phyloP scores from a whole-genome alignment of 2,797 vertebrate species.

The Protonibea diacanthus region DNA sequence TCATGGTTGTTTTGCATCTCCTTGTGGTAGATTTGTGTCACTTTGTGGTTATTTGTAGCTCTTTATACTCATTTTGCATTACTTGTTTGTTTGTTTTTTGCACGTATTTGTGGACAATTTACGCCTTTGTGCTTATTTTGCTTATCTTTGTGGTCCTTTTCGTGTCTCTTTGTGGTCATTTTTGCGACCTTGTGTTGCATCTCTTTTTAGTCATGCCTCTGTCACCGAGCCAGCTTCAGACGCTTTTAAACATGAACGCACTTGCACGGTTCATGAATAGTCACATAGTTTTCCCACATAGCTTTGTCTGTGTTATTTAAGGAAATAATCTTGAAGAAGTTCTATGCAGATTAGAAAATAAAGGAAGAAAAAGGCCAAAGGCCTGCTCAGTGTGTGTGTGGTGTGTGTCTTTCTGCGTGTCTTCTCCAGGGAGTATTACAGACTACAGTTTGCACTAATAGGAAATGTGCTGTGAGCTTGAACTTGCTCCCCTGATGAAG shows the following conservation, averaged over 20 bases:
- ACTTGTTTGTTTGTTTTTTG: not conserved
- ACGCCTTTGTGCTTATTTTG: too few species aligned
- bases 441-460: slow-evolving; percentile 56
- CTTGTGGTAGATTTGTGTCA: not conserved
- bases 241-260: not conserved
- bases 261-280: not conserved
- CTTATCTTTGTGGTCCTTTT: not conserved
- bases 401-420: not conserved
- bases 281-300: slow-evolving; percentile 19
- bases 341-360: slow-evolving; percentile 27
- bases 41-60: not conserved
- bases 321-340: slow-evolving; percentile 23
- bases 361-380: slow-evolving; percentile 28
- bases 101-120: too few species aligned
- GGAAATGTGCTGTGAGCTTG: slow-evolving; percentile 60
- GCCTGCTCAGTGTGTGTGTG: not conserved
- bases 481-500: slow-evolving; percentile 63
- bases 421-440: slow-evolving; percentile 38
- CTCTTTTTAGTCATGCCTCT: not conserved
- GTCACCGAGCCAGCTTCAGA: too few species aligned
- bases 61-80: not conserved
- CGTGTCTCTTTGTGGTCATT: not conserved
- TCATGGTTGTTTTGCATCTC: not conserved
- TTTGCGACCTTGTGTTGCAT: not conserved
- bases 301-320: slow-evolving; percentile 6